Evolutionary conservation across 2,797 vertebrate genomes (phyloP).

Genomic region (Petrocephalus schoutedeni): DNA sequence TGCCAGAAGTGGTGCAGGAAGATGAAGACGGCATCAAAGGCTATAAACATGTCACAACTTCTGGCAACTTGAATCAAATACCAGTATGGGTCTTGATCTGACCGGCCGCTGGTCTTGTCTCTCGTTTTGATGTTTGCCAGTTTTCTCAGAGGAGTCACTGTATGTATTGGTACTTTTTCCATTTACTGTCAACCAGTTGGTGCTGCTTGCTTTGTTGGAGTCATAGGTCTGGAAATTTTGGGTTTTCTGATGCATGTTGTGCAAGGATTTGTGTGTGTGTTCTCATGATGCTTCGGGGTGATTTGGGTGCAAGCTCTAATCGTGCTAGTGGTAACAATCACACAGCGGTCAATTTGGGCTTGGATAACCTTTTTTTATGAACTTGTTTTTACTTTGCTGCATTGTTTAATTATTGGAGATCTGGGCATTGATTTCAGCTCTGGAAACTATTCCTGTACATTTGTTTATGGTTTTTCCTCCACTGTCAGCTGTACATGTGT

Average conservation of each 20-base stretch:
- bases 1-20: conserved; percentile 10
- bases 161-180: background rate
- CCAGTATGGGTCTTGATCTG: background rate
- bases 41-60: background rate
- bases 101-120: background rate
- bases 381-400: background rate
- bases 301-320: background rate
- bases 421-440: conserved; percentile 3
- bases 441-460: background rate
- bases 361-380: background rate
- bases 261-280: background rate
- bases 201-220: background rate
- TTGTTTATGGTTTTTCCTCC: background rate
- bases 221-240: background rate
- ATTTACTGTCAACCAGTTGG: background rate
- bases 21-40: background rate
- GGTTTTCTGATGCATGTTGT: background rate
- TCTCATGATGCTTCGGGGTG: background rate
- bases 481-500: background rate
- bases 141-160: conserved; percentile 5
- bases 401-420: background rate
- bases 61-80: background rate
- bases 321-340: background rate
- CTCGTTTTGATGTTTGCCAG: background rate
- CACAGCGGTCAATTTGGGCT: background rate